These are phyloP conservation scores for Euphysa ruthae DNA, from an alignment of 30 jellyfish, hydroid and myxozoan genomes.

Conservation along the genomic window DNA sequence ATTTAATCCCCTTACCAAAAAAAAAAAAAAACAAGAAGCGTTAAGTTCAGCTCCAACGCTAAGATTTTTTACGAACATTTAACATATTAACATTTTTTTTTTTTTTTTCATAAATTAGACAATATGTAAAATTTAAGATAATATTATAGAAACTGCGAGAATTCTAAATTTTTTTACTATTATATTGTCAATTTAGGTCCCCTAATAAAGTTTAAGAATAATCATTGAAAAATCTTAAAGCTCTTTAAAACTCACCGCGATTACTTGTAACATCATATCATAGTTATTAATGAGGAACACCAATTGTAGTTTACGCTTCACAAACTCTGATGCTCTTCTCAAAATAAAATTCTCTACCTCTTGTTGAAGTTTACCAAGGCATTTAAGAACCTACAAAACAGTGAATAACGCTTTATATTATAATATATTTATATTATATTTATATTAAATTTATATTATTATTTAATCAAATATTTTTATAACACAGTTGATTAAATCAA, in stretches of 20 bases:
- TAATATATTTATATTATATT: neutral
- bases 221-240: too few species aligned
- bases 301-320: slow-evolving; percentile 80
- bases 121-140: too few species aligned
- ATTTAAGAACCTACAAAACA: slow-evolving; percentile 50
- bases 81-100: too few species aligned
- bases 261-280: slow-evolving; percentile 92
- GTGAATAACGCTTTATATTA: neutral
- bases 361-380: slow-evolving; percentile 62
- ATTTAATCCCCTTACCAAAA: too few species aligned
- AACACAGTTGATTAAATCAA: neutral
- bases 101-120: too few species aligned
- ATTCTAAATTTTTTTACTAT: too few species aligned
- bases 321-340: slow-evolving; percentile 90
- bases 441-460: neutral
- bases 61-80: too few species aligned
- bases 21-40: too few species aligned
- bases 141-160: too few species aligned
- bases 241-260: slow-evolving; percentile 43
- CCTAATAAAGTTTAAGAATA: too few species aligned
- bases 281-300: slow-evolving; percentile 74
- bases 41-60: too few species aligned
- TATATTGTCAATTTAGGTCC: too few species aligned
- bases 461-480: neutral
- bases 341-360: slow-evolving; percentile 89